Percentiles rank a stretch among this genome's conserved stretches.
Conservation (phyloP, 2,113 vertebrate species). For the Etheostoma cragini region DNA sequence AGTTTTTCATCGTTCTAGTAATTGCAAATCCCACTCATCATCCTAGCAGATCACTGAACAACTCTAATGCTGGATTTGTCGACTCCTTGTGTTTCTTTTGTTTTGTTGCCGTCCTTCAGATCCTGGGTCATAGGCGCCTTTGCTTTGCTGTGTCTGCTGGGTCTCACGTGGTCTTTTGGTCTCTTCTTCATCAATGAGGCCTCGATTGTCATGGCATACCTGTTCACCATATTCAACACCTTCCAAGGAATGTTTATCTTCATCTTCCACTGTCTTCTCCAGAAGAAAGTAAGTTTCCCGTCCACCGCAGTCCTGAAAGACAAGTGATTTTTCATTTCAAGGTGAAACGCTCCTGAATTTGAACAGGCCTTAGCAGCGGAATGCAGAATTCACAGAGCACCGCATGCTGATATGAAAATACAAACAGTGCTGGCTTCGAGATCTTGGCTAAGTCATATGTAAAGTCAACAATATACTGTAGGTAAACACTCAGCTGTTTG, state of each 20-base stretch:
- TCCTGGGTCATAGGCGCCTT: conserved; percentile 99
- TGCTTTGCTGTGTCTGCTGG: conserved; percentile 95
- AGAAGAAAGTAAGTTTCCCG: conserved; percentile 92
- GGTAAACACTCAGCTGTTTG: conserved; percentile 62
- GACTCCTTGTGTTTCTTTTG: conserved; percentile 31
- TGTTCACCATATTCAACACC: conserved; percentile 99
- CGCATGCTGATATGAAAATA: conserved; percentile 45
- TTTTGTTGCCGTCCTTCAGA: conserved; percentile 80
- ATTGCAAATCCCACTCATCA: conserved; percentile 13
- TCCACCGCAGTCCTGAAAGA: not conserved
- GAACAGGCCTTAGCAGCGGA: conserved; percentile 1
- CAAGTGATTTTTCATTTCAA: not conserved
- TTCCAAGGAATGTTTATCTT: conserved; percentile 99
- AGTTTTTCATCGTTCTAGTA: conserved; percentile 37
- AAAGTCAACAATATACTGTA: conserved; percentile 59
- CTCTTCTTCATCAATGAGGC: conserved; percentile 97
- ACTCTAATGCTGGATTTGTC: conserved; percentile 20
- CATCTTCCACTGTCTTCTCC: conserved; percentile 98
- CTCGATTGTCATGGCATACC: conserved; percentile 97
- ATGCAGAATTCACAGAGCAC: conserved; percentile 21
- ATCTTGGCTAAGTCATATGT: conserved; percentile 48
- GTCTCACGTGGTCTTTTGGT: conserved; percentile 97
- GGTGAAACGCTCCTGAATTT: conserved; percentile 32
- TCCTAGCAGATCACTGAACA: not conserved
- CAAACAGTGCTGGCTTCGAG: conserved; percentile 42